Percentiles rank a stretch among this genome's conserved stretches.
These are phyloP conservation scores for Montifringilla adamsi DNA, from an alignment of 2,113 vertebrate species.

Conservation along the genomic window DNA sequence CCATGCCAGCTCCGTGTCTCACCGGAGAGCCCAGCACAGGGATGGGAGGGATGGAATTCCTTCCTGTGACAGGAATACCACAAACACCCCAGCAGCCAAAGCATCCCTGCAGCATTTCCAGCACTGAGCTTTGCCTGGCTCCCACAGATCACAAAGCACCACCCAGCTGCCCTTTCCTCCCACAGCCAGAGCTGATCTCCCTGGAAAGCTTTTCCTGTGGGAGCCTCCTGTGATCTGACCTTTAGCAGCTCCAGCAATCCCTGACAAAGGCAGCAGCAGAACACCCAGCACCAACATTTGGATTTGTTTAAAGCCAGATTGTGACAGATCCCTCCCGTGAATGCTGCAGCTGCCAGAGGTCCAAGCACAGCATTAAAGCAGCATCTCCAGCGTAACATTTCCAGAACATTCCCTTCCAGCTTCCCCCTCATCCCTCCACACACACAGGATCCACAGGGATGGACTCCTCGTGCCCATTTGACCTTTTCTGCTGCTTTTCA, in stretches of 20 bases:
- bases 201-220: not conserved
- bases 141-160: not conserved
- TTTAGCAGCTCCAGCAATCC: not conserved
- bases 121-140: not conserved
- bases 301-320: not conserved
- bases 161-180: conserved; percentile 11
- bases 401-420: not conserved
- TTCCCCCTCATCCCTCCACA: not conserved
- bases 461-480: not conserved
- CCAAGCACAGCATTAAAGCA: not conserved
- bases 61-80: accelerated
- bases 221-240: not conserved
- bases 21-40: not conserved
- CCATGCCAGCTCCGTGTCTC: not conserved
- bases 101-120: not conserved
- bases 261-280: not conserved
- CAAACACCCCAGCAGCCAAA: not conserved
- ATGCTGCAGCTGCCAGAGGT: not conserved
- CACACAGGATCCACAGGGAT: not conserved
- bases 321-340: not conserved
- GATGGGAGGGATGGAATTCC: not conserved
- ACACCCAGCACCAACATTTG: not conserved
- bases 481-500: conserved; percentile 42
- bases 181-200: not conserved
- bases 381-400: not conserved